Evolutionary conservation across 2,888 invertebrate species (phyloP).

Genomic region (Eilema depressum): DNA sequence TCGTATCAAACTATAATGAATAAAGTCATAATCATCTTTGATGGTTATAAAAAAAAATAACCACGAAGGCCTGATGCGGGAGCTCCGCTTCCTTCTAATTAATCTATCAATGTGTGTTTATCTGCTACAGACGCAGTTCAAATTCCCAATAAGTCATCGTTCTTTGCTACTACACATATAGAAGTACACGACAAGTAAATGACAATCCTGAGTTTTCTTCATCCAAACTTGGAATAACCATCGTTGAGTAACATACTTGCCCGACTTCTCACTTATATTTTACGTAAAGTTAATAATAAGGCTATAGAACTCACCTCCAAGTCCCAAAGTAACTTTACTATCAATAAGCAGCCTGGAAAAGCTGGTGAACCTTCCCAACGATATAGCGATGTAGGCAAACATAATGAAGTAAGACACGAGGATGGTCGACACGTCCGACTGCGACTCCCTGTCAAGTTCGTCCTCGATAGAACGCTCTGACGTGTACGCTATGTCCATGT

Average conservation of each 20-base stretch:
- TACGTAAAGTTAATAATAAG: conserved; percentile 1
- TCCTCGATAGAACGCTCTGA: conserved; percentile 98
- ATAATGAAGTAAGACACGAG: conserved; percentile 98
- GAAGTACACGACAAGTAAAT: too few relatives aligned
- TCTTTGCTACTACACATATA: too few relatives aligned
- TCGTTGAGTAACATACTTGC: not conserved
- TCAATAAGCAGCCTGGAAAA: conserved; percentile 94
- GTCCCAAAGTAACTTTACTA: conserved; percentile 97
- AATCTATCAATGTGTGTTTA: too few relatives aligned
- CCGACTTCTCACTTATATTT: too few relatives aligned
- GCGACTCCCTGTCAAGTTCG: conserved; percentile 96
- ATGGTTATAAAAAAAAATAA: too few relatives aligned
- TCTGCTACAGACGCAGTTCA: too few relatives aligned
- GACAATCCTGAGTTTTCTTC: too few relatives aligned
- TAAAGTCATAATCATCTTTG: too few relatives aligned
- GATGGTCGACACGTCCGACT: conserved; percentile 97
- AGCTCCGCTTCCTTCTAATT: too few relatives aligned
- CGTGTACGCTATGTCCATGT: conserved; percentile 94
- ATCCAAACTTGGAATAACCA: not conserved
- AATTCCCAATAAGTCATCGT: too few relatives aligned
- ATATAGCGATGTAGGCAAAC: conserved; percentile 98
- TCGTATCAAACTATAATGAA: too few relatives aligned
- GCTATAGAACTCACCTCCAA: conserved; percentile 89
- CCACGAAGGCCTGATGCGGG: too few relatives aligned
- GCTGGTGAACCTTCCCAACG: conserved; percentile 94